Conservation (phyloP, 2,888 invertebrate species). For the Rhagonycha fulva region DNA sequence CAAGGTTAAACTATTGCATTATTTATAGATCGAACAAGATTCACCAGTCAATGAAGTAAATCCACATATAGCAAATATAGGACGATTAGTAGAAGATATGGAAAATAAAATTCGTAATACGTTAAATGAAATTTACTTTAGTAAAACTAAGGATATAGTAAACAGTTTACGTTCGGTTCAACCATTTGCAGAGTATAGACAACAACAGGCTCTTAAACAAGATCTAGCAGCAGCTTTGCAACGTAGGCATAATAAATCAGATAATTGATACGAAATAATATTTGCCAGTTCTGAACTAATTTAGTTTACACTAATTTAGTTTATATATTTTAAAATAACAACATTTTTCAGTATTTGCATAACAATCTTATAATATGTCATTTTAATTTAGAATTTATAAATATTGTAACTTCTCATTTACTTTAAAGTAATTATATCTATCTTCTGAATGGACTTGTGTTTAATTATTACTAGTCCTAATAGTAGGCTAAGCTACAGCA, state of each 20-base stretch:
- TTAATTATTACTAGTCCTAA: too few relatives aligned
- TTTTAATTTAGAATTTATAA: neutral
- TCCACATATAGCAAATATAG: conserved; percentile 98
- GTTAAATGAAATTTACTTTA: conserved; percentile 98
- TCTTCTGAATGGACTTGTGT: too few relatives aligned
- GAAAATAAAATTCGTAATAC: conserved; percentile 99
- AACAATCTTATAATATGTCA: neutral
- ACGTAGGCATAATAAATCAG: conserved; percentile 74
- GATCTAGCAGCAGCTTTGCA: conserved; percentile 84
- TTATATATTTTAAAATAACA: neutral
- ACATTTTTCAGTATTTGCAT: neutral
- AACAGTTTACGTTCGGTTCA: conserved; percentile 81
- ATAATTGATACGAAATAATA: conserved; percentile 48
- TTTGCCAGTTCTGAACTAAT: neutral
- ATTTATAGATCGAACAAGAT: conserved; percentile 82
- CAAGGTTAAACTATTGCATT: too few relatives aligned
- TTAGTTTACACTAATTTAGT: neutral
- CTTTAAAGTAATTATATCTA: neutral
- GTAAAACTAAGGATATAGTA: conserved; percentile 98
- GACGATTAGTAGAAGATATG: conserved; percentile 99
- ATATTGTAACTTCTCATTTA: neutral
- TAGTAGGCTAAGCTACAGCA: too few relatives aligned
- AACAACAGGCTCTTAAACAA: conserved; percentile 82
- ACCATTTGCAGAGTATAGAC: conserved; percentile 81
- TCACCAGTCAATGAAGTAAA: conserved; percentile 88